Percentiles rank a stretch among this genome's conserved stretches.
Conservation (phyloP, 2,113 vertebrate species). For the Ornithorhynchus anatinus region DNA sequence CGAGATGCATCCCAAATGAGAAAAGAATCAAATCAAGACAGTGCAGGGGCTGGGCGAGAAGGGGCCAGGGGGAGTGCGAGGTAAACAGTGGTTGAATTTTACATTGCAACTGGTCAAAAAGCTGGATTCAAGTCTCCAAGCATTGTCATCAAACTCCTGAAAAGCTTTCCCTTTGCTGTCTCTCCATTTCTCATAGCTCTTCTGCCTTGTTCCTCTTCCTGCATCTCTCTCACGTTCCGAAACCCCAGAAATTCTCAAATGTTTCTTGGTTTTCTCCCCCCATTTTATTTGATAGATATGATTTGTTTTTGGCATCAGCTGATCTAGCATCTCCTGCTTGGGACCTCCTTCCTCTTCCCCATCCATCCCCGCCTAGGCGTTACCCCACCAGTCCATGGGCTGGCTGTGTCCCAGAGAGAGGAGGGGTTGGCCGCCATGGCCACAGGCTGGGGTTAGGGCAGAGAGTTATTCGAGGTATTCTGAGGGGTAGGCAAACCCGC, state of each 20-base stretch:
- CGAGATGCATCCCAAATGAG: slow-evolving; percentile 38
- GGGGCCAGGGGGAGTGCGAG: too few species aligned
- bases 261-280: slow-evolving; percentile 52
- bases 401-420: not conserved
- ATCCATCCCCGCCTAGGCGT: too few species aligned
- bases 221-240: slow-evolving; percentile 28
- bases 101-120: not conserved
- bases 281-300: slow-evolving; percentile 45
- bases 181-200: not conserved
- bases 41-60: too few species aligned
- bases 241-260: slow-evolving; percentile 60
- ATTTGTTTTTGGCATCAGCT: slow-evolving; percentile 13
- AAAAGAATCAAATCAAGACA: slow-evolving; percentile 39
- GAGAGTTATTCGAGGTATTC: slow-evolving; percentile 86
- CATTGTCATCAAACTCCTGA: slow-evolving; percentile 8
- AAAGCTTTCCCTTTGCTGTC: not conserved
- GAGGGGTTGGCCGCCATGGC: not conserved
- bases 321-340: not conserved
- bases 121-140: slow-evolving; percentile 2
- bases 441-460: slow-evolving; percentile 67
- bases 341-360: not conserved
- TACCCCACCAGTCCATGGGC: not conserved
- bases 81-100: slow-evolving; percentile 58
- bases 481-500: slow-evolving; percentile 70
- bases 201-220: slow-evolving; percentile 10